phyloP scores from a whole-genome alignment of 1,140 invertebrate genomes.

The Pectinophora gossypiella region DNA sequence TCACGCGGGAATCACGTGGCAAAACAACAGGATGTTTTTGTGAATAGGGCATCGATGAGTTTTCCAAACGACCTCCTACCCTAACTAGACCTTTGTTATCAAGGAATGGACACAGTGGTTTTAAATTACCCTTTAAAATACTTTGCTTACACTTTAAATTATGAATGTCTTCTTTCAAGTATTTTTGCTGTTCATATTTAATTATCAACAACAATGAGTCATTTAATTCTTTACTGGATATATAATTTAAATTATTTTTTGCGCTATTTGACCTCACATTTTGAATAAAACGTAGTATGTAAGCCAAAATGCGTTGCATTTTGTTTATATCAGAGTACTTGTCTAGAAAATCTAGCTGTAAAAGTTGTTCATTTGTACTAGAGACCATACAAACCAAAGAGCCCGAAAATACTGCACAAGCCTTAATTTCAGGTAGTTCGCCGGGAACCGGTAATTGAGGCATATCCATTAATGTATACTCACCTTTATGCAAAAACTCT shows the following conservation, averaged over 20 bases:
- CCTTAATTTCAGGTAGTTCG: too few species aligned
- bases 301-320: slow-evolving; percentile 5
- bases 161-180: not conserved
- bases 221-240: not conserved
- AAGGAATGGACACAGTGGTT: not conserved
- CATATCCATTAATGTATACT: too few species aligned
- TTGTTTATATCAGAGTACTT: too few species aligned
- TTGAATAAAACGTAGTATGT: not conserved
- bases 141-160: not conserved
- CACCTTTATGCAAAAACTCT: too few species aligned
- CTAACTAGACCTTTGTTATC: not conserved
- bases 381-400: too few species aligned
- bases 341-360: too few species aligned
- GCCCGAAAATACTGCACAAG: too few species aligned
- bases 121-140: not conserved
- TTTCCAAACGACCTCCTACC: not conserved
- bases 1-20: not conserved
- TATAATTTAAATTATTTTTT: not conserved
- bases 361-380: too few species aligned
- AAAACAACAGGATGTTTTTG: slow-evolving; percentile 1
- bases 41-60: not conserved
- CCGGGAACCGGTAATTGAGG: too few species aligned
- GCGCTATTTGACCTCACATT: not conserved
- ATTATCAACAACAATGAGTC: not conserved
- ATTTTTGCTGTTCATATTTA: not conserved